A percentile compares a stretch with the other conserved stretches of the same genome.
These are phyloP conservation scores for Tetramorium parvispinum DNA, from an alignment of 1,140 invertebrate genomes.

Conservation along the genomic window DNA sequence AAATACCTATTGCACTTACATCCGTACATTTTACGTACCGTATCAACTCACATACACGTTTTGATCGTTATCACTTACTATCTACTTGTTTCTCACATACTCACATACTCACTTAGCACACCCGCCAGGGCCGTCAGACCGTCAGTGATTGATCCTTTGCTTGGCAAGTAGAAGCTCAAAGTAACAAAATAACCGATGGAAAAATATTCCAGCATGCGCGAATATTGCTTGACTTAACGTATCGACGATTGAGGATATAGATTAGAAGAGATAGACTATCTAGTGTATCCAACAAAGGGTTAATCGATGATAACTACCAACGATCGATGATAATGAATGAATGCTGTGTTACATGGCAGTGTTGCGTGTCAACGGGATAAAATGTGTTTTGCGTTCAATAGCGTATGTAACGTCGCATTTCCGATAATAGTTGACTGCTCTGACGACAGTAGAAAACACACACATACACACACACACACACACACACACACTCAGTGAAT, in stretches of 20 bases:
- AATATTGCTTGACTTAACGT: slow-evolving; percentile 16
- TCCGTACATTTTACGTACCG: background rate
- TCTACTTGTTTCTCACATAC: slow-evolving; percentile 25
- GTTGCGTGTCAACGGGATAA: background rate
- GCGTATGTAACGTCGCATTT: background rate
- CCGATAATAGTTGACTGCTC: slow-evolving; percentile 36
- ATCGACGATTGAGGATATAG: slow-evolving; percentile 10
- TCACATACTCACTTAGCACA: background rate
- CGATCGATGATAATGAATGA: background rate
- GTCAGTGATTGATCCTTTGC: slow-evolving; percentile 33
- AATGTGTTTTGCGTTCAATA: background rate
- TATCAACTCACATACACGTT: slow-evolving; percentile 37
- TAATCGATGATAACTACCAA: background rate
- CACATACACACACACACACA: background rate
- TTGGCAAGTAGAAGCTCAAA: slow-evolving; percentile 7
- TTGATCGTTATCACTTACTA: background rate
- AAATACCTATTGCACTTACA: slow-evolving; percentile 61
- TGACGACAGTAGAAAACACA: background rate
- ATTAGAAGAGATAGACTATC: slow-evolving; percentile 7
- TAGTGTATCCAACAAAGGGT: slow-evolving; percentile 25
- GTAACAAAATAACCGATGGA: background rate
- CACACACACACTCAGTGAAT: background rate
- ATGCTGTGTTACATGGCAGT: background rate
- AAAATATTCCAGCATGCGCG: slow-evolving; percentile 10
- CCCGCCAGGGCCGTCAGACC: slow-evolving; percentile 9